Conservation (phyloP, 2,888 invertebrate species). For the Caenorhabditis sp. region DNA sequence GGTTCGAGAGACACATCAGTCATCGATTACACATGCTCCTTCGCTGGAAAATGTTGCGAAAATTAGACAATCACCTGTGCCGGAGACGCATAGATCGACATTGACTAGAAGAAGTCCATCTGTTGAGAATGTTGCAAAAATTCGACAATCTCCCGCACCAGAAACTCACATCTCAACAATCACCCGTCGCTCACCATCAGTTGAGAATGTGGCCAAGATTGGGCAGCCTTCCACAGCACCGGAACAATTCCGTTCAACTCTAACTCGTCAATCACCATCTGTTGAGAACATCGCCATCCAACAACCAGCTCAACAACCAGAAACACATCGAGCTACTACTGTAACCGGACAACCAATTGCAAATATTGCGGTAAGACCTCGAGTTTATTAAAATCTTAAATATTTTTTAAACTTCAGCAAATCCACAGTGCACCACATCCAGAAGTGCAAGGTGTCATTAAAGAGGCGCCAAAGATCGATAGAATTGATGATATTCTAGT, state of each 20-base stretch:
- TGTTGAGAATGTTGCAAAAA: constrained; percentile 45
- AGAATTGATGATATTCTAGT: constrained; percentile 41
- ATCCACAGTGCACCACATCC: constrained; percentile 41
- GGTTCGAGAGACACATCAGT: constrained; percentile 38
- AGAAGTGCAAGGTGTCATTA: constrained; percentile 23
- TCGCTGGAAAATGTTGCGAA: constrained; percentile 46
- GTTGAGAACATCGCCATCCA: constrained; percentile 43
- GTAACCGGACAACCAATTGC: constrained; percentile 35
- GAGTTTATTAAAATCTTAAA: background rate
- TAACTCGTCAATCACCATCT: constrained; percentile 46
- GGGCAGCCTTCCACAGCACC: constrained; percentile 45
- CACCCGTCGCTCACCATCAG: constrained; percentile 36
- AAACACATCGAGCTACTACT: constrained; percentile 35
- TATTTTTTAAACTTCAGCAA: constrained; percentile 26
- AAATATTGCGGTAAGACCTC: constrained; percentile 41
- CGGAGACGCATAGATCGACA: constrained; percentile 41
- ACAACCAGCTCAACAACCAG: constrained; percentile 40
- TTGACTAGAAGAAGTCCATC: constrained; percentile 45
- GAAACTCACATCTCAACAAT: constrained; percentile 40
- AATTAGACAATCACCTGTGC: constrained; percentile 45
- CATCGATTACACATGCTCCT: constrained; percentile 36
- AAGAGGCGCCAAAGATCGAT: constrained; percentile 39
- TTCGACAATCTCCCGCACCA: constrained; percentile 44
- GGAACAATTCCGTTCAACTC: constrained; percentile 36
- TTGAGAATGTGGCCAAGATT: constrained; percentile 49